Percentiles rank a stretch among this genome's conserved stretches.
These are phyloP conservation scores for Chymomyza caudatula DNA, from an alignment of 2,888 invertebrate species.

Conservation along the genomic window DNA sequence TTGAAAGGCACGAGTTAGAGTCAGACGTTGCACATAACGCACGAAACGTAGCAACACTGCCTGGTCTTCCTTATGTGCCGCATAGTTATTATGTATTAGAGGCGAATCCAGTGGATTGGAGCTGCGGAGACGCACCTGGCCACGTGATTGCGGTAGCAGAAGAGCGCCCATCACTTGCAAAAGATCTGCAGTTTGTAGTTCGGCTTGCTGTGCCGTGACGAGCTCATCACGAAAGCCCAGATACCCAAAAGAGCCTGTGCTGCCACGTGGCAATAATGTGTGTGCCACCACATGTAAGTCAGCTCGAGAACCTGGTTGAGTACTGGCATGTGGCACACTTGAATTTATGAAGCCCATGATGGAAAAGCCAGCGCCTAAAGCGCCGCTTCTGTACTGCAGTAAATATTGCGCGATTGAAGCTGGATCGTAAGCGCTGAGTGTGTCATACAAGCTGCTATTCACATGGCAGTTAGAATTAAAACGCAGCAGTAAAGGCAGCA, in stretches of 20 bases:
- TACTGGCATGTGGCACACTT: conserved; percentile 52
- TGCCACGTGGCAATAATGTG: conserved; percentile 45
- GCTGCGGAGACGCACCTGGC: conserved; percentile 79
- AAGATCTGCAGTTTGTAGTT: conserved; percentile 39
- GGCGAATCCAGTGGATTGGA: conserved; percentile 80
- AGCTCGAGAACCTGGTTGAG: conserved; percentile 24
- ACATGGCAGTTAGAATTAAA: conserved; percentile 61
- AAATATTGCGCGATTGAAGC: conserved; percentile 58
- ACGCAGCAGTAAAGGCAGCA: conserved; percentile 75
- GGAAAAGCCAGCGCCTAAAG: conserved; percentile 71
- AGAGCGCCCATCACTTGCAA: conserved; percentile 66
- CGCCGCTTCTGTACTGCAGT: conserved; percentile 39
- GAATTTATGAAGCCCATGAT: conserved; percentile 79
- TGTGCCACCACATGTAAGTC: conserved; percentile 82
- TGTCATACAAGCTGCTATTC: conserved; percentile 1
- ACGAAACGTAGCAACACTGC: conserved; percentile 74
- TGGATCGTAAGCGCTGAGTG: conserved; percentile 3
- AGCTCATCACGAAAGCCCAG: conserved; percentile 49
- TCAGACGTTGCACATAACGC: conserved; percentile 70
- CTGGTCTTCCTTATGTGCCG: conserved; percentile 78
- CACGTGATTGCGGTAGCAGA: conserved; percentile 77
- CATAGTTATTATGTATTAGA: conserved; percentile 81
- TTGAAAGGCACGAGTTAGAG: conserved; percentile 77
- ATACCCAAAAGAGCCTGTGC: conserved; percentile 46
- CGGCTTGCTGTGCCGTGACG: conserved; percentile 34